Evolutionary conservation across 2,797 vertebrate genomes (phyloP).

Genomic region (Arctocebus calabarensis): DNA sequence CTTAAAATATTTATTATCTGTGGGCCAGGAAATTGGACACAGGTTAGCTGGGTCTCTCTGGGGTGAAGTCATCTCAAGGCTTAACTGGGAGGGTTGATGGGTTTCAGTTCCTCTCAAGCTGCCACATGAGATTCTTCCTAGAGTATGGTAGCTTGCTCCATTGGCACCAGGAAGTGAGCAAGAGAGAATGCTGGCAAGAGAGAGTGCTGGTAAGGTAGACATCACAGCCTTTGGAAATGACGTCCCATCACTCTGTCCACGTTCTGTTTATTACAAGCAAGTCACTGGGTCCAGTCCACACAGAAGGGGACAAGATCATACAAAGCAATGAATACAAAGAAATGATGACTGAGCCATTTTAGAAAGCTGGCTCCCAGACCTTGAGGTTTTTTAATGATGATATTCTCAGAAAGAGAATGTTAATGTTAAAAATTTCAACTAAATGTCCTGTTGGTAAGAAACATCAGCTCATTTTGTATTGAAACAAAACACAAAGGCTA

Average conservation of each 20-base stretch:
- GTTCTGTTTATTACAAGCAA: background rate
- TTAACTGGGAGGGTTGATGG: background rate
- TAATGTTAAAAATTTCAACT: slow-evolving; percentile 47
- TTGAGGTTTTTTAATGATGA: slow-evolving; percentile 7
- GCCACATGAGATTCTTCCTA: background rate
- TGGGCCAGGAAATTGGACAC: background rate
- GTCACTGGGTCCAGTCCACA: background rate
- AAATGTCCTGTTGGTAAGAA: slow-evolving; percentile 48
- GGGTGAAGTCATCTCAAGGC: background rate
- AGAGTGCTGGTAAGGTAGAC: background rate
- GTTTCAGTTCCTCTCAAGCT: background rate
- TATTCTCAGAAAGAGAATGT: slow-evolving; percentile 53
- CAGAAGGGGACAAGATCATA: background rate
- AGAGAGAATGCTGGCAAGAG: background rate
- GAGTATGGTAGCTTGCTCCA: background rate
- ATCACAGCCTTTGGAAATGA: background rate
- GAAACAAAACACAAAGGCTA: slow-evolving; percentile 52
- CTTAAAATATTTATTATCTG: background rate
- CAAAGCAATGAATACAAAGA: background rate
- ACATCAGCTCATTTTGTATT: slow-evolving; percentile 33
- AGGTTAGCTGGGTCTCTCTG: background rate
- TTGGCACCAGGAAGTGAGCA: background rate
- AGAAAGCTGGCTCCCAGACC: background rate
- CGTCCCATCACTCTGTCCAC: background rate
- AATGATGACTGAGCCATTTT: slow-evolving; percentile 14